Evolutionary conservation across 1,140 invertebrate genomes (phyloP).

Genomic region (Drosophila azteca): DNA sequence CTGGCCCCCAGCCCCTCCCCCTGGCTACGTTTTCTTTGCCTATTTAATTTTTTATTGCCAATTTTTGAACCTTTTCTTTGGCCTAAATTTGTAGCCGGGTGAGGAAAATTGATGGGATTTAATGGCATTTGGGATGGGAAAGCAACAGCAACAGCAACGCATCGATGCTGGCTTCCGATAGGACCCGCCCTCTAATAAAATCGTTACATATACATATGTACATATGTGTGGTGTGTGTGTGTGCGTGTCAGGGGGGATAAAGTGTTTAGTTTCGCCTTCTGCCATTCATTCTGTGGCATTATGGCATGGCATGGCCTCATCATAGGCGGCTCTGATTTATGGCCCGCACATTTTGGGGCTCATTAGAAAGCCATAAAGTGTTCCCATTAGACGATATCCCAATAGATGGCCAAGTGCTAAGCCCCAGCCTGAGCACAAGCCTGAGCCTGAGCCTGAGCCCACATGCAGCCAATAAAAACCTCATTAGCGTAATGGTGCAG

Average conservation of each 20-base stretch:
- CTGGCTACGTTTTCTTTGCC: conserved; percentile 8
- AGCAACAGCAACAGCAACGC: conserved; percentile 28
- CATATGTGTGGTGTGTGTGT: conserved; percentile 13
- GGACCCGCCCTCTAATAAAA: conserved; percentile 57
- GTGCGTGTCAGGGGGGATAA: conserved; percentile 2
- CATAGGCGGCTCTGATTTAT: conserved; percentile 56
- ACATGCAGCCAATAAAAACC: conserved; percentile 30
- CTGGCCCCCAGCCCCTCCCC: background rate
- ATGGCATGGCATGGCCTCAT: too few relatives aligned
- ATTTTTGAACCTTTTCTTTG: conserved; percentile 64
- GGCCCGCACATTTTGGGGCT: conserved; percentile 46
- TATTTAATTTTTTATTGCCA: conserved; percentile 60
- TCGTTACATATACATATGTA: conserved; percentile 28
- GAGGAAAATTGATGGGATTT: conserved; percentile 79
- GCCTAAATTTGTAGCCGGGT: conserved; percentile 69
- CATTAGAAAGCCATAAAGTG: conserved; percentile 72
- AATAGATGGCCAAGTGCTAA: conserved; percentile 16
- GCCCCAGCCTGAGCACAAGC: background rate
- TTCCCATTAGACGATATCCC: conserved; percentile 32
- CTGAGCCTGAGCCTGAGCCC: background rate
- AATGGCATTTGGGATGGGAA: conserved; percentile 68
- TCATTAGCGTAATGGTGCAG: conserved; percentile 52
- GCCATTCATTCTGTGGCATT: background rate
- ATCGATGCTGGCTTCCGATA: conserved; percentile 55
- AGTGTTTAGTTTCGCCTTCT: conserved; percentile 55